phyloP scores from a whole-genome alignment of 2,888 invertebrate species.

The Amphipoea oculea region DNA sequence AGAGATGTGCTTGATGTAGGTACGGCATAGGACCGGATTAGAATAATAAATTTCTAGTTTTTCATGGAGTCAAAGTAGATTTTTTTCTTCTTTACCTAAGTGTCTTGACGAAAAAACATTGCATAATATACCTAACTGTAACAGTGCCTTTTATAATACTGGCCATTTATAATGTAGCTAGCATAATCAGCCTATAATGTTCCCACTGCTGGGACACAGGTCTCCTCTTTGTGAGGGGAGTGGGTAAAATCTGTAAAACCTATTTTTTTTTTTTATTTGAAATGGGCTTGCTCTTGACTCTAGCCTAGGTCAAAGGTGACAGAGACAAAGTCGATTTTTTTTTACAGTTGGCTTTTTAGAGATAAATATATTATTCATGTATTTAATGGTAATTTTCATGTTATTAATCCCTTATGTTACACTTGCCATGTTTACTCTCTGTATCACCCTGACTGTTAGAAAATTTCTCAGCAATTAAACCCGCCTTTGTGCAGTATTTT shows the following conservation, averaged over 20 bases:
- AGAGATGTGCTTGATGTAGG: slow-evolving; percentile 23
- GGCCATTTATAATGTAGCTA: too few relatives aligned
- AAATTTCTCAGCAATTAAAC: background rate
- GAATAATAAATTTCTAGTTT: slow-evolving; percentile 21
- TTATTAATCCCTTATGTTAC: background rate
- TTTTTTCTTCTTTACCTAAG: background rate
- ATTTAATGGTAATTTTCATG: background rate
- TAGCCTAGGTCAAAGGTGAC: too few relatives aligned
- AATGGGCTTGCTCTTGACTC: too few relatives aligned
- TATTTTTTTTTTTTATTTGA: background rate
- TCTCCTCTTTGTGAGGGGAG: too few relatives aligned
- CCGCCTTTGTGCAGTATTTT: background rate
- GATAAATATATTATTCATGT: background rate
- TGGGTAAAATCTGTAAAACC: background rate
- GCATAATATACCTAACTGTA: too few relatives aligned
- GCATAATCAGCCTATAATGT: too few relatives aligned
- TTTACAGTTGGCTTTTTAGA: background rate
- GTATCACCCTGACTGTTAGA: background rate
- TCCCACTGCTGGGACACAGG: too few relatives aligned
- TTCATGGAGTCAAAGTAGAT: background rate
- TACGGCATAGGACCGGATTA: slow-evolving; percentile 11
- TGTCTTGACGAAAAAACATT: background rate
- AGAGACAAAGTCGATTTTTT: too few relatives aligned
- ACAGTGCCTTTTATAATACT: background rate
- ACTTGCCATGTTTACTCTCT: background rate